These are phyloP conservation scores for Litoditis marina DNA, from an alignment of 2,888 invertebrate species.

Conservation along the genomic window DNA sequence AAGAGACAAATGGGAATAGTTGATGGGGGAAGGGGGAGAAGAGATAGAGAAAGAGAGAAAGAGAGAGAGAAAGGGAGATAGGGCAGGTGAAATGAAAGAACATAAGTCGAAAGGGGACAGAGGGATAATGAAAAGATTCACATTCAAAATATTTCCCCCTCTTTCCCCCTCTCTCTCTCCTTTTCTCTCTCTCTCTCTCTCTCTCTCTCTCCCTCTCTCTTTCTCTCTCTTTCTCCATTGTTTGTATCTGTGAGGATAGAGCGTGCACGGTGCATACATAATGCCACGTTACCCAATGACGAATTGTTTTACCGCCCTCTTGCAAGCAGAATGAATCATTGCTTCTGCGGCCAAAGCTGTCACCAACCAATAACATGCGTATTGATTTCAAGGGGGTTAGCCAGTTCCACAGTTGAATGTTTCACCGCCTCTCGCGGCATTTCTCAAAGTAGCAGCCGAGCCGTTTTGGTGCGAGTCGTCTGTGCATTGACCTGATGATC, in stretches of 20 bases:
- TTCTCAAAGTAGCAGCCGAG: too few relatives aligned
- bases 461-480: too few relatives aligned
- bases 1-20: neutral
- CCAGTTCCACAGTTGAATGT: neutral
- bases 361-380: too few relatives aligned
- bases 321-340: too few relatives aligned
- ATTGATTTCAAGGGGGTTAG: too few relatives aligned
- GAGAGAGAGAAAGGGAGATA: neutral
- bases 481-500: too few relatives aligned
- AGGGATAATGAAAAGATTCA: neutral
- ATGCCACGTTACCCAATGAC: too few relatives aligned
- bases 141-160: neutral
- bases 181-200: neutral
- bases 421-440: too few relatives aligned
- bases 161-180: neutral
- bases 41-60: neutral
- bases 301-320: too few relatives aligned
- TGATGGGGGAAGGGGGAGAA: neutral
- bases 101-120: neutral
- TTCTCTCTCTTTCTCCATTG: neutral
- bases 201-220: conserved; percentile 2
- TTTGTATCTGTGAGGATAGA: too few relatives aligned
- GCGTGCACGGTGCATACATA: too few relatives aligned
- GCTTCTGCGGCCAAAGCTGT: too few relatives aligned
- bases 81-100: neutral